These are phyloP conservation scores for Brachystomella parvula DNA, from an alignment of 1,140 invertebrate species.

Conservation along the genomic window DNA sequence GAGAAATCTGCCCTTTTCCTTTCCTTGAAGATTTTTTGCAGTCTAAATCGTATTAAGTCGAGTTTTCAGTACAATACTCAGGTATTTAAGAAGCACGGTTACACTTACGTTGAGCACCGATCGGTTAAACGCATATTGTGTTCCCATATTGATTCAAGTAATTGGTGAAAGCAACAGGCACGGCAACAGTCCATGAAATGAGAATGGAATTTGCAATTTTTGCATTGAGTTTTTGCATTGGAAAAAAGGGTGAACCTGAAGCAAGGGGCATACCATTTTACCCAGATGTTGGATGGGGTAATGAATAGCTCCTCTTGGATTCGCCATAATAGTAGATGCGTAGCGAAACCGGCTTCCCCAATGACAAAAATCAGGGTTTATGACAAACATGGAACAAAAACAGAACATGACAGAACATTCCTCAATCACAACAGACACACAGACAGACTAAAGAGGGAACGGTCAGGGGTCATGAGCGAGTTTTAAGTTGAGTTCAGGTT, in stretches of 20 bases:
- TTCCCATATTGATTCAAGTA: slow-evolving; percentile 94
- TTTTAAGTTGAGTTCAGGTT: too few relatives aligned
- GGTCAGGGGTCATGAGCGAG: too few relatives aligned
- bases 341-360: slow-evolving; percentile 95
- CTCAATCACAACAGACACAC: background rate
- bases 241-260: slow-evolving; percentile 1
- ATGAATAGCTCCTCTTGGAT: slow-evolving; percentile 73
- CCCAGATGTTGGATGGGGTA: slow-evolving; percentile 89
- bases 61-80: background rate
- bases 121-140: slow-evolving; percentile 98
- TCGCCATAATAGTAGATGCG: slow-evolving; percentile 80
- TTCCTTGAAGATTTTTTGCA: slow-evolving; percentile 30
- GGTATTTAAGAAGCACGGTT: background rate
- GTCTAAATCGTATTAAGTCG: slow-evolving; percentile 42
- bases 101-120: slow-evolving; percentile 79
- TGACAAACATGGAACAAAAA: slow-evolving; percentile 65
- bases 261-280: slow-evolving; percentile 49
- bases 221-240: too few relatives aligned
- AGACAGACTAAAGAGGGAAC: too few relatives aligned
- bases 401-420: background rate
- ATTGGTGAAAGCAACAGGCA: slow-evolving; percentile 77
- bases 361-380: slow-evolving; percentile 99
- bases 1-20: slow-evolving; percentile 62
- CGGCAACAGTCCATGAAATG: slow-evolving; percentile 84
- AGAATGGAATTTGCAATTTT: slow-evolving; percentile 38